These are phyloP conservation scores for Xiphorhynchus erythropygius DNA, from an alignment of 2,797 vertebrate species.

Conservation along the genomic window DNA sequence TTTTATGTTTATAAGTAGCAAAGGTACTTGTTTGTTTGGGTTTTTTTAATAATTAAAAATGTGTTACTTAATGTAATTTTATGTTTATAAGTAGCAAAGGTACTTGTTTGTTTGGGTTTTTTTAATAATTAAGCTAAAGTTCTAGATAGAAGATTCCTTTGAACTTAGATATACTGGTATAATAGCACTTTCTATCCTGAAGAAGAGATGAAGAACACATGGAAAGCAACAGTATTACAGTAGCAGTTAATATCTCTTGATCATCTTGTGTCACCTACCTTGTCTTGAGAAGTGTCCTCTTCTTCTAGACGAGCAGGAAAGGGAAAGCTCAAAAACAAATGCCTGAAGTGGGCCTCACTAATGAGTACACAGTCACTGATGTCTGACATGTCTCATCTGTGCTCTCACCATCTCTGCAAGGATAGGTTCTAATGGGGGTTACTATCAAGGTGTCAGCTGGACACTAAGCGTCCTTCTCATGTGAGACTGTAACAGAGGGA, in stretches of 20 bases:
- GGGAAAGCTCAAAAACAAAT: neutral
- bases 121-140: neutral
- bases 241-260: neutral
- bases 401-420: neutral
- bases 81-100: too few species aligned
- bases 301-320: neutral
- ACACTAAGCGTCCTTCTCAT: neutral
- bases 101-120: too few species aligned
- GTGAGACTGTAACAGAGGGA: neutral
- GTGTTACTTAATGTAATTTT: too few species aligned
- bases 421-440: neutral
- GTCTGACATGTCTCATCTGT: neutral
- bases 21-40: too few species aligned
- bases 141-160: neutral
- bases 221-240: neutral
- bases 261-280: neutral
- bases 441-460: neutral
- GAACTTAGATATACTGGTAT: neutral
- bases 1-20: too few species aligned
- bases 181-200: neutral
- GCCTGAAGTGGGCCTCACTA: neutral
- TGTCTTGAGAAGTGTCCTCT: neutral
- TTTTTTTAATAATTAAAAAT: too few species aligned
- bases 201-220: neutral
- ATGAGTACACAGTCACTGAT: rapidly evolving